Conservation (phyloP, 2,888 invertebrate species). For the Abrostola triplasia region DNA sequence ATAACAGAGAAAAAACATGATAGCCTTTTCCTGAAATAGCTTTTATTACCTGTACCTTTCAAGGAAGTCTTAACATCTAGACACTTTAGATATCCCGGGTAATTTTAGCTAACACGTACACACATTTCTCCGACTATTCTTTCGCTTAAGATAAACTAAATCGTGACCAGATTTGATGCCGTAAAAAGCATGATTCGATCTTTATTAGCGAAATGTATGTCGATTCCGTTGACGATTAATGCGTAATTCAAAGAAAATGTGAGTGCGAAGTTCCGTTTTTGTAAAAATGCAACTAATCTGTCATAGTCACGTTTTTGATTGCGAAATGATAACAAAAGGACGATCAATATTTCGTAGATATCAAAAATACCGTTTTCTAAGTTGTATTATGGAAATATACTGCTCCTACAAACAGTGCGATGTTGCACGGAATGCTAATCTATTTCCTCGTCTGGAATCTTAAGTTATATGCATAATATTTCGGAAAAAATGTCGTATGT, state of each 20-base stretch:
- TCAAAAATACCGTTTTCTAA: conserved; percentile 32
- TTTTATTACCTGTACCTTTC: neutral
- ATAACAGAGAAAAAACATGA: too few relatives aligned
- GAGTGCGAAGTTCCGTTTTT: conserved; percentile 52
- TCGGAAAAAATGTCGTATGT: conserved; percentile 1
- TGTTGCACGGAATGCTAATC: neutral
- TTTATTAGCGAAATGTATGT: conserved; percentile 54
- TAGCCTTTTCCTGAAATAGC: too few relatives aligned
- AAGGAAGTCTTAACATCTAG: neutral
- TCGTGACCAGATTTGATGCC: conserved; percentile 48
- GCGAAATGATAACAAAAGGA: conserved; percentile 48
- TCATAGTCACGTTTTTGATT: conserved; percentile 56
- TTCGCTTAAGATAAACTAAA: conserved; percentile 45
- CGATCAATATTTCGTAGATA: conserved; percentile 34
- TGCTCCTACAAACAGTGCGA: conserved; percentile 14
- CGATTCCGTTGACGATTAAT: conserved; percentile 53
- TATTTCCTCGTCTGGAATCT: neutral
- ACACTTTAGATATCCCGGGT: conserved; percentile 18
- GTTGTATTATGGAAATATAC: conserved; percentile 5
- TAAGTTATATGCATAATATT: neutral
- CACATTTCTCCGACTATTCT: conserved; percentile 35
- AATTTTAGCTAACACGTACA: conserved; percentile 33
- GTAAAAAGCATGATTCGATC: conserved; percentile 51
- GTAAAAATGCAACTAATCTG: conserved; percentile 45
- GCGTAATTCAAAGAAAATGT: conserved; percentile 53